These are phyloP conservation scores for Limnephilus rhombicus DNA, from an alignment of 2,888 invertebrate genomes.

Conservation along the genomic window DNA sequence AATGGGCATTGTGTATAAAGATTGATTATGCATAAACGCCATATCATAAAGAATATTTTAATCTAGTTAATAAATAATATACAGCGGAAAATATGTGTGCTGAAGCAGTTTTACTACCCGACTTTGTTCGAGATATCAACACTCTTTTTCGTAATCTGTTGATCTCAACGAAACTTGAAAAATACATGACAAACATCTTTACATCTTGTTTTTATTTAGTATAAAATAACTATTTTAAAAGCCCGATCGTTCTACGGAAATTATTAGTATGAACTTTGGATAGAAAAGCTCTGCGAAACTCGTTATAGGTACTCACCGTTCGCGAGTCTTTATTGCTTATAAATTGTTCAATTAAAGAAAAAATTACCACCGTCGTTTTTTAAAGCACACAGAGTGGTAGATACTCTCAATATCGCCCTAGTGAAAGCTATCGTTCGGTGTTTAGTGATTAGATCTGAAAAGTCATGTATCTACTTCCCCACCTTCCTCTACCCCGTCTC, in stretches of 20 bases:
- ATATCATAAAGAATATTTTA: too few relatives aligned
- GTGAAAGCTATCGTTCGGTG: too few relatives aligned
- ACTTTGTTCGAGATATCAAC: neutral
- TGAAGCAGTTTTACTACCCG: neutral
- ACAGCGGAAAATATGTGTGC: too few relatives aligned
- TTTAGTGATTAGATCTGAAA: too few relatives aligned
- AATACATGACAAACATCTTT: neutral
- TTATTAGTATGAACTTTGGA: neutral
- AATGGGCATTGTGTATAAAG: neutral
- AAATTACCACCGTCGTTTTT: neutral
- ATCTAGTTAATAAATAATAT: too few relatives aligned
- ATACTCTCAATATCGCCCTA: neutral
- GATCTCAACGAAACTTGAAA: neutral
- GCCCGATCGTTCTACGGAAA: too few relatives aligned
- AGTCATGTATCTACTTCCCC: neutral
- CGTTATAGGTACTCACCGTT: neutral
- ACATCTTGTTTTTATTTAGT: neutral
- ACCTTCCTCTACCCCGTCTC: neutral
- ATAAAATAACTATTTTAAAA: neutral
- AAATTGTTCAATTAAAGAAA: neutral
- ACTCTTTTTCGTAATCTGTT: neutral
- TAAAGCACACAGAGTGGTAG: too few relatives aligned
- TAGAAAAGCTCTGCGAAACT: neutral
- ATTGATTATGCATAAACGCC: too few relatives aligned
- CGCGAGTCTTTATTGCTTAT: neutral